A percentile compares a stretch with the other conserved stretches of the same genome.
phyloP scores from a whole-genome alignment of 2,797 vertebrate genomes.

The Hapalemur alaotrensis region DNA sequence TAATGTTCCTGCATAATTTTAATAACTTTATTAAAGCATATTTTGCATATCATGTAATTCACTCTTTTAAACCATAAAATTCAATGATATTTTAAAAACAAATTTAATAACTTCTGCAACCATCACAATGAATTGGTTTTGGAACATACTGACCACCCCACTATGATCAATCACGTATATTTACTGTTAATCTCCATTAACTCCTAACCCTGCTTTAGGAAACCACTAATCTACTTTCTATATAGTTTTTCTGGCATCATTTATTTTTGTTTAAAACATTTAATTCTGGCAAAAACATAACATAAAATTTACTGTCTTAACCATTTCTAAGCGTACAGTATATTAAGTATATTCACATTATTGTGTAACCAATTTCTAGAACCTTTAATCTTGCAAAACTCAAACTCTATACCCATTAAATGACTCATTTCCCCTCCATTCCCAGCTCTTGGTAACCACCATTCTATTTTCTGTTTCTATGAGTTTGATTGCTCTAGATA shows the following conservation, averaged over 20 bases:
- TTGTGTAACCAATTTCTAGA: neutral
- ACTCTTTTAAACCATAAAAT: neutral
- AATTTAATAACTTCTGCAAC: neutral
- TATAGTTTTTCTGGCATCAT: neutral
- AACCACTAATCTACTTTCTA: neutral
- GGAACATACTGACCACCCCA: neutral
- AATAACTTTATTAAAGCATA: neutral
- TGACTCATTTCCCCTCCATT: neutral
- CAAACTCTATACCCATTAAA: neutral
- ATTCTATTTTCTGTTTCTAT: neutral
- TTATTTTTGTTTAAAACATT: neutral
- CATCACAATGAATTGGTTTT: neutral
- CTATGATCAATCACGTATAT: neutral
- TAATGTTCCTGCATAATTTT: neutral
- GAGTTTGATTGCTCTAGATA: neutral
- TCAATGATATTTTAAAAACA: neutral
- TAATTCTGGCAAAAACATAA: neutral
- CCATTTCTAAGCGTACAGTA: neutral
- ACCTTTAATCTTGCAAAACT: neutral
- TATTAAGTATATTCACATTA: neutral
- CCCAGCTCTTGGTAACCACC: neutral
- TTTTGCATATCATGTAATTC: neutral
- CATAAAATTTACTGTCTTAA: neutral
- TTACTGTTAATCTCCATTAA: neutral
- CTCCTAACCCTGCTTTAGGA: neutral